These are phyloP conservation scores for Phenacoccus solenopsis DNA, from an alignment of 1,140 invertebrate genomes.

Conservation along the genomic window DNA sequence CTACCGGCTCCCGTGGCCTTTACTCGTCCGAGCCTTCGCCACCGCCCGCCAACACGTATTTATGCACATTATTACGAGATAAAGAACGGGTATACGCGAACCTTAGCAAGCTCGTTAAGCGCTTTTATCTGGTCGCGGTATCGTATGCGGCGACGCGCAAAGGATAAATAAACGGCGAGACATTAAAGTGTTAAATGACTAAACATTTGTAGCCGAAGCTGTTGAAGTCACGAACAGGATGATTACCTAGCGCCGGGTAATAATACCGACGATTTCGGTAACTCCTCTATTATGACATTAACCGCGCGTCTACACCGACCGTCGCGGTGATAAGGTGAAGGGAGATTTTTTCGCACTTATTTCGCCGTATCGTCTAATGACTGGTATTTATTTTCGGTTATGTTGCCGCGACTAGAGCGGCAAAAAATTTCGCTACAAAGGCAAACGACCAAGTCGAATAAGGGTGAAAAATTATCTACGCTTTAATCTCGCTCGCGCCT, in stretches of 20 bases:
- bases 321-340: not conserved
- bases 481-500: too few relatives aligned
- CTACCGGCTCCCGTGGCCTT: not conserved
- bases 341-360: not conserved
- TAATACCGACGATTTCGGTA: not conserved
- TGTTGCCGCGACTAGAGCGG: not conserved
- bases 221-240: conserved; percentile 15
- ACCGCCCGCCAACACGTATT: too few relatives aligned
- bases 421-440: not conserved
- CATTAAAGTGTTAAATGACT: conserved; percentile 14
- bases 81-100: not conserved
- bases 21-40: too few relatives aligned
- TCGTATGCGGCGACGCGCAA: not conserved
- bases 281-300: not conserved
- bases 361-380: not conserved
- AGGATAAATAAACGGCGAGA: conserved; percentile 6
- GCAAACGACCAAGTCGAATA: not conserved
- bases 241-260: not conserved
- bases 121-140: not conserved
- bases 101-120: not conserved
- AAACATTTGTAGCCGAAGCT: conserved; percentile 7
- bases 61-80: not conserved
- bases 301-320: not conserved
- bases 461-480: not conserved
- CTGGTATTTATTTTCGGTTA: not conserved